These are phyloP conservation scores for Parnassius orleans DNA, from an alignment of 2,888 invertebrate species.

Conservation along the genomic window DNA sequence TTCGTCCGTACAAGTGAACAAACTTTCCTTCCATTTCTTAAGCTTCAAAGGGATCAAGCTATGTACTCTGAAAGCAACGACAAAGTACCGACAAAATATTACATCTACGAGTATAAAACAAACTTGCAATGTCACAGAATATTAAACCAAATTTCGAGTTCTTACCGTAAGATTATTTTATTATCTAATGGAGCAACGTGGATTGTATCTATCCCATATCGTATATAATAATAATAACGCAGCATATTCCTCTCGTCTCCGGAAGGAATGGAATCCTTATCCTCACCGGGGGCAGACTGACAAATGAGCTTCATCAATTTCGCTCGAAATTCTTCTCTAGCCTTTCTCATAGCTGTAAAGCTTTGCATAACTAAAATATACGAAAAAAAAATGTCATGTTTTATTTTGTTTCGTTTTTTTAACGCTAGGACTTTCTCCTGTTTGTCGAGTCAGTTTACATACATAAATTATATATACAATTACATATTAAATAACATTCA, in stretches of 20 bases:
- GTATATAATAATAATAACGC: slow-evolving; percentile 94
- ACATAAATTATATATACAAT: too few relatives aligned
- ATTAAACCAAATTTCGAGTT: neutral
- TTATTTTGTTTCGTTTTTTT: too few relatives aligned
- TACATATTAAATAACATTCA: too few relatives aligned
- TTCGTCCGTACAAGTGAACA: slow-evolving; percentile 85
- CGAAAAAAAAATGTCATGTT: neutral
- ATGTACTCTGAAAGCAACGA: slow-evolving; percentile 75
- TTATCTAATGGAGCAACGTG: slow-evolving; percentile 92
- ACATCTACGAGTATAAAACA: neutral
- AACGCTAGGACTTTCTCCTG: too few relatives aligned
- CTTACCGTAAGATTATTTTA: slow-evolving; percentile 83
- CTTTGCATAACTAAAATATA: slow-evolving; percentile 78
- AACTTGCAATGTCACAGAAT: neutral
- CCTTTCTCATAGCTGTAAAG: slow-evolving; percentile 85
- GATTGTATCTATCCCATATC: slow-evolving; percentile 93
- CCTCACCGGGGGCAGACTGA: slow-evolving; percentile 71
- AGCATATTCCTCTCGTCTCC: slow-evolving; percentile 85
- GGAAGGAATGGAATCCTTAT: slow-evolving; percentile 74
- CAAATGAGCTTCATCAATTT: slow-evolving; percentile 89
- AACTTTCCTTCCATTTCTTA: slow-evolving; percentile 81
- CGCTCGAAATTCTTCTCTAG: slow-evolving; percentile 91
- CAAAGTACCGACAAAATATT: too few relatives aligned
- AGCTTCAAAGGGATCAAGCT: slow-evolving; percentile 83
- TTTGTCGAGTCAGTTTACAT: too few relatives aligned